Percentiles rank a stretch among this genome's conserved stretches.
Conservation (phyloP, 2,888 invertebrate species). For the Temnothorax rugatulus region DNA sequence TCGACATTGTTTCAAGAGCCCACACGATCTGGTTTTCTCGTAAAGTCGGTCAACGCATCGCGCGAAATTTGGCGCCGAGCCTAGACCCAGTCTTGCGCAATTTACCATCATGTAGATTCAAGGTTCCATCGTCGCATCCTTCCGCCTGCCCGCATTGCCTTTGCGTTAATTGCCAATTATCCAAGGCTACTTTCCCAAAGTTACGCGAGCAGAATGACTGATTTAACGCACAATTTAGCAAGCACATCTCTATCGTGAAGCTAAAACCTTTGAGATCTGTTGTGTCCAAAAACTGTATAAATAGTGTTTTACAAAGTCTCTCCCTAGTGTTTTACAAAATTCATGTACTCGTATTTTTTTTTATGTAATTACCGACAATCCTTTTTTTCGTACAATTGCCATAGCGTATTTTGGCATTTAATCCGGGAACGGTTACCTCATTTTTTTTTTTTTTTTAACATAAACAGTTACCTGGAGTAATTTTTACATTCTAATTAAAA, state of each 20-base stretch:
- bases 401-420: not conserved
- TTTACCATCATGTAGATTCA: conserved; percentile 58
- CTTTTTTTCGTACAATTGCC: not conserved
- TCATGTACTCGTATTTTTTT: not conserved
- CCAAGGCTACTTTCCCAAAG: not conserved
- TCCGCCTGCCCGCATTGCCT: conserved; percentile 48
- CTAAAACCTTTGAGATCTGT: too few species aligned
- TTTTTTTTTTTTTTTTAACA: too few species aligned
- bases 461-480: too few species aligned
- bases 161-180: conserved; percentile 37
- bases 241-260: not conserved
- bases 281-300: not conserved
- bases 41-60: conserved; percentile 69
- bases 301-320: too few species aligned
- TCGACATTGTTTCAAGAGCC: conserved; percentile 30
- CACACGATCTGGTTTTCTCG: conserved; percentile 51
- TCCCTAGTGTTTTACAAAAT: not conserved
- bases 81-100: conserved; percentile 56
- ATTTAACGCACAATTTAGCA: not conserved
- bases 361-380: not conserved
- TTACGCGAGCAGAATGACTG: not conserved
- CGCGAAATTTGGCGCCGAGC: conserved; percentile 65
- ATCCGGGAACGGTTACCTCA: too few species aligned
- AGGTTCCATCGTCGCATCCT: conserved; percentile 55
- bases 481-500: too few species aligned